phyloP scores from a whole-genome alignment of 1,140 invertebrate species.

The Oedothorax gibbosus region DNA sequence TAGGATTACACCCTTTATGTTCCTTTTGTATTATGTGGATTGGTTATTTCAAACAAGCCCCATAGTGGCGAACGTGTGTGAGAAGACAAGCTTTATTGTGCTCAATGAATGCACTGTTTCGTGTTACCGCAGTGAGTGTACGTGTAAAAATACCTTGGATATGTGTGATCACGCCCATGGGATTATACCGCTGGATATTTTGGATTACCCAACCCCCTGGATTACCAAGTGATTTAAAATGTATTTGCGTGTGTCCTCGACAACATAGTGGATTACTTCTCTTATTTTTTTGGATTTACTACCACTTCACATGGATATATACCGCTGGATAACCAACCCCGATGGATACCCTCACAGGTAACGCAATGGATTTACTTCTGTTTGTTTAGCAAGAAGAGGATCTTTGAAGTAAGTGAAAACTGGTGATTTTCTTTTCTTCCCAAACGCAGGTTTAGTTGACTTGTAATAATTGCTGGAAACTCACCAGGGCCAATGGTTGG shows the following conservation, averaged over 20 bases:
- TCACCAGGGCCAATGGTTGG: too few relatives aligned
- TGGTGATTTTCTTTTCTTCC: slow-evolving; percentile 15
- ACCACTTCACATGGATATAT: slow-evolving; percentile 9
- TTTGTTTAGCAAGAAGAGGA: slow-evolving; percentile 6
- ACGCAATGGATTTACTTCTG: slow-evolving; percentile 23
- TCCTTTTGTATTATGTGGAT: slow-evolving; percentile 45
- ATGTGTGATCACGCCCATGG: slow-evolving; percentile 38
- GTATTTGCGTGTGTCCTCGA: slow-evolving; percentile 23
- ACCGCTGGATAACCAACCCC: slow-evolving; percentile 22
- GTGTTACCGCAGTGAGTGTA: slow-evolving; percentile 1
- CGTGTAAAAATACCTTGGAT: slow-evolving; percentile 32
- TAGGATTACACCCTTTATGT: slow-evolving; percentile 37
- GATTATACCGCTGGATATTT: slow-evolving; percentile 50
- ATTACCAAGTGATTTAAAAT: slow-evolving; percentile 45
- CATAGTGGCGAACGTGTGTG: not conserved
- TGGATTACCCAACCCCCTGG: slow-evolving; percentile 52
- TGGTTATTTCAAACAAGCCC: not conserved
- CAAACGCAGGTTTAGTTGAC: slow-evolving; percentile 1
- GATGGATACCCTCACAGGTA: slow-evolving; percentile 23
- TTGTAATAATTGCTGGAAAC: too few relatives aligned
- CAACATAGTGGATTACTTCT: slow-evolving; percentile 43
- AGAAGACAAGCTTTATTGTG: not conserved
- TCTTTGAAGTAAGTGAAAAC: slow-evolving; percentile 25
- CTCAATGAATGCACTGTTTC: not conserved
- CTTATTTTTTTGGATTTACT: slow-evolving; percentile 29